Evolutionary conservation across 2,797 vertebrate genomes (phyloP), one percentile per base, ranked within the genome.

Genomic region (Distichodus sexfasciatus): DNA sequence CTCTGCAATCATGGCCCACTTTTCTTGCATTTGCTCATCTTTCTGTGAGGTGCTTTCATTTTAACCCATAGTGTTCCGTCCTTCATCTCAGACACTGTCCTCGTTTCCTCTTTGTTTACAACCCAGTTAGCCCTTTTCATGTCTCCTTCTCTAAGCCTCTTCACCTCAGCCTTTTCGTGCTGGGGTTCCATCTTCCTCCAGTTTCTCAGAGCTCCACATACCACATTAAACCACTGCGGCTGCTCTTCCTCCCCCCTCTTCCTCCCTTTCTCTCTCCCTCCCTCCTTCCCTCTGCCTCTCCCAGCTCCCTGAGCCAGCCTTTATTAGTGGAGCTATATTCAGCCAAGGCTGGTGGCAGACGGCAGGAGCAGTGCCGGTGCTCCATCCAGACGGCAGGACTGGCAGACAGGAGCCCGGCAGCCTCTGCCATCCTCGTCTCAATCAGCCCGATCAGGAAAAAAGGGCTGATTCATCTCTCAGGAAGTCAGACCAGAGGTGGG

Each of bases 261-360:
- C 23, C 57, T 60, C 61, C 66, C 35, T 23, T 47, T 40, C 38
- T 47, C 31, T 24, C 17, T 2, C 44, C 17, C 68, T 60, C 47
- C 21, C 53, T 55, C 48, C 43, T 31, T 53, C 21, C 43, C 43
- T 26, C 44, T 73, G 58, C 72, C 74, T 75, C 79, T 53, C 57
- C 69, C 54, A 46, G 47, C 82, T 82, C 84, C 83, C 81, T 88
- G 70, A 88, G 71, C 77, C 84, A 90, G 90, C 88, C 90, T 91
- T 95, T 93, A 93, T 94, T 93, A 94, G 92, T 87, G 79, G 76
- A 88, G 92, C 92, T 94, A 92, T 94, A 93, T 92, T 85, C 91
- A 90, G 91, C 89, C 68, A 81, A 86, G 87, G 83, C 91, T 91
- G 92, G 89, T 87, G 92, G 93, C 93, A 91, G 90, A 91, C 91